phyloP scores from a whole-genome alignment of 2,797 vertebrate genomes.

The Yasuhikotakia modesta region DNA sequence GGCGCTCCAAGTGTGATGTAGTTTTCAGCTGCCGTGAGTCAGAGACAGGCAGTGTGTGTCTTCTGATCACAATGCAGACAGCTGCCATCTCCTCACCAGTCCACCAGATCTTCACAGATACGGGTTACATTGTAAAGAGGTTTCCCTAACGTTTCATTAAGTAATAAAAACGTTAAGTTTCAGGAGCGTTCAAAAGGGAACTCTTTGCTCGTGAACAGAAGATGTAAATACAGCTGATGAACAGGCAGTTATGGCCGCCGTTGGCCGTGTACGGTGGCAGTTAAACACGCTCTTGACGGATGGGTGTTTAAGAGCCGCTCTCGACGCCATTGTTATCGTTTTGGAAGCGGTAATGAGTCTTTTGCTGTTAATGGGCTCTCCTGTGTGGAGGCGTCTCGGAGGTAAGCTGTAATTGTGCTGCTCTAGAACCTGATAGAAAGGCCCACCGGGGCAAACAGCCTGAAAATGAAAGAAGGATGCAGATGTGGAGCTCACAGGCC shows the following conservation, averaged over 20 bases:
- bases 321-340: constrained; percentile 72
- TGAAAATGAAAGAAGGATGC: neutral
- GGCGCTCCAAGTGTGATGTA: constrained; percentile 5
- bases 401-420: constrained; percentile 73
- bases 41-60: constrained; percentile 11
- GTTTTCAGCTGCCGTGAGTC: constrained; percentile 40
- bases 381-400: constrained; percentile 63
- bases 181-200: too few relatives aligned
- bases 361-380: constrained; percentile 74
- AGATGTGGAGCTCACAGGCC: neutral
- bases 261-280: constrained; percentile 71
- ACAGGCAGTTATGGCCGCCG: constrained; percentile 70
- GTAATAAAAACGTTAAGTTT: too few relatives aligned
- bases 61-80: constrained; percentile 25
- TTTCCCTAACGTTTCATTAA: too few relatives aligned
- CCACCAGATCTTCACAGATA: too few relatives aligned
- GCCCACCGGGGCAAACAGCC: constrained; percentile 24
- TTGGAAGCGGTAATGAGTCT: constrained; percentile 73
- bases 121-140: too few relatives aligned
- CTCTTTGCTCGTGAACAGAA: constrained; percentile 61
- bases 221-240: constrained; percentile 77
- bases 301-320: constrained; percentile 70
- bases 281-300: constrained; percentile 78
- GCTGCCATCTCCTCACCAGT: neutral
- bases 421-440: constrained; percentile 59